Evolutionary conservation across 2,888 invertebrate species (phyloP).

Genomic region (Cancer borealis): DNA sequence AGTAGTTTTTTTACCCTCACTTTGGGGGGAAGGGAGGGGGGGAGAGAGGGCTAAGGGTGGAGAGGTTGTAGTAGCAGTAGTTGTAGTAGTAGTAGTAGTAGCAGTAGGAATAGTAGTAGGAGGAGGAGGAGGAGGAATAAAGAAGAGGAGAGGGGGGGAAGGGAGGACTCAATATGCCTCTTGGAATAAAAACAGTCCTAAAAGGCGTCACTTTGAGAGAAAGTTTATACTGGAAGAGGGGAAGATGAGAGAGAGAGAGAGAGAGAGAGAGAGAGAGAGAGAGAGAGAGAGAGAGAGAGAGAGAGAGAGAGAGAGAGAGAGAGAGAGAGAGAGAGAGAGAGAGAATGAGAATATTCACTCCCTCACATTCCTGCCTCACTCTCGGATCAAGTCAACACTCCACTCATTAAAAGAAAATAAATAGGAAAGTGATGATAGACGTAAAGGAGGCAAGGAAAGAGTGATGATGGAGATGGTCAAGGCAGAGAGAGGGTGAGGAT

Average conservation of each 20-base stretch:
- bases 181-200: slow-evolving; percentile 36
- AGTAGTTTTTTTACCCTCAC: not conserved
- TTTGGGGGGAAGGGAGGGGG: not conserved
- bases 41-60: not conserved
- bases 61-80: not conserved
- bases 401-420: slow-evolving; percentile 43
- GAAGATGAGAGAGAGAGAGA: not conserved
- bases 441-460: slow-evolving; percentile 2
- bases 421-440: slow-evolving; percentile 28
- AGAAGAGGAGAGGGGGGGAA: not conserved
- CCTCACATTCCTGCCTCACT: not conserved
- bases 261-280: not conserved
- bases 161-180: slow-evolving; percentile 30
- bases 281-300: slow-evolving; percentile 42
- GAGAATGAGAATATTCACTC: not conserved
- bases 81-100: not conserved
- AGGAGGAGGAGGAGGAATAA: not conserved
- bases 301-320: slow-evolving; percentile 37
- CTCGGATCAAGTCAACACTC: slow-evolving; percentile 27
- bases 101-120: not conserved
- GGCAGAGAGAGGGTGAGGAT: not conserved
- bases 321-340: not conserved
- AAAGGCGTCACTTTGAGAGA: not conserved
- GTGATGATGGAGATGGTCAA: slow-evolving; percentile 23
- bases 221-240: slow-evolving; percentile 18